Conservation (phyloP, 2,797 vertebrate genomes). For the Gadopsis bispinosus region DNA sequence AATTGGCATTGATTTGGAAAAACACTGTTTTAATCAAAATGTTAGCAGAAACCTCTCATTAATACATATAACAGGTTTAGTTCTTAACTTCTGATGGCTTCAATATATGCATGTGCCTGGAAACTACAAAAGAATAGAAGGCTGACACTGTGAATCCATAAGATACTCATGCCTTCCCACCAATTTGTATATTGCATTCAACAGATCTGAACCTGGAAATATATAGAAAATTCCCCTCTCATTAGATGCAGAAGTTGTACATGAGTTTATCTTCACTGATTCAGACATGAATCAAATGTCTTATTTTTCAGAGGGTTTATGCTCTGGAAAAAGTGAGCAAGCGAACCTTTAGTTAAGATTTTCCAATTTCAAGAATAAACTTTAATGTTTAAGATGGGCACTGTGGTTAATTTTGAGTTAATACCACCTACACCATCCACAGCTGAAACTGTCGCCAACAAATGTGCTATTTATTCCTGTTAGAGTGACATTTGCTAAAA, state of each 20-base stretch:
- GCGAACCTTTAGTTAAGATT: background rate
- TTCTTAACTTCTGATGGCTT: slow-evolving; percentile 19
- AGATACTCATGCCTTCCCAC: background rate
- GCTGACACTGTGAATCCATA: slow-evolving; percentile 9
- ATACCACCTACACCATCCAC: background rate
- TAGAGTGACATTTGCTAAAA: background rate
- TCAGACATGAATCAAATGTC: background rate
- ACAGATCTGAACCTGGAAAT: slow-evolving; percentile 6
- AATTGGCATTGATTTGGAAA: slow-evolving; percentile 38
- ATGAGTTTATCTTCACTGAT: background rate
- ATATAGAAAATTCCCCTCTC: background rate
- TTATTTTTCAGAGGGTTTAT: background rate
- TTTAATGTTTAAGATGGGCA: background rate
- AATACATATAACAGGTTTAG: slow-evolving; percentile 9
- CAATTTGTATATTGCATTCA: slow-evolving; percentile 2
- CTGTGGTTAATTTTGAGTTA: background rate
- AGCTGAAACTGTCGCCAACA: background rate
- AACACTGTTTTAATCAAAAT: slow-evolving; percentile 27
- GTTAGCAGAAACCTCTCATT: slow-evolving; percentile 34
- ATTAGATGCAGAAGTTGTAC: slow-evolving; percentile 2
- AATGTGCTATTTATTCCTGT: background rate
- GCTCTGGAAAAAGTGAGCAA: background rate
- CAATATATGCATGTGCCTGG: background rate
- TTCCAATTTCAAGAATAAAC: background rate
- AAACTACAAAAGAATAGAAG: slow-evolving; percentile 10